Conservation (phyloP, 1,140 invertebrate species). For the Trachelipus rathkii region DNA sequence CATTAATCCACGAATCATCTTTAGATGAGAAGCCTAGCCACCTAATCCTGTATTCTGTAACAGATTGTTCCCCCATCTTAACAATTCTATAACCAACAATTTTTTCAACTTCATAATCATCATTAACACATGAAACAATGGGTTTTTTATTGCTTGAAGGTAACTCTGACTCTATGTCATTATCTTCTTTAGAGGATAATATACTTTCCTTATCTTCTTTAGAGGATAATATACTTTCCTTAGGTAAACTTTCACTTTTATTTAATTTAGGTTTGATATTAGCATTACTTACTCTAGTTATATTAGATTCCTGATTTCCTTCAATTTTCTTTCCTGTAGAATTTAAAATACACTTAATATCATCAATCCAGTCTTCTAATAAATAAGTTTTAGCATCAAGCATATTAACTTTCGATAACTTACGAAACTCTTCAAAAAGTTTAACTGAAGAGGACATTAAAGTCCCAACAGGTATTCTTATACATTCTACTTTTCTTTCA, state of each 20-base stretch:
- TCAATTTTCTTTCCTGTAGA: slow-evolving; percentile 18
- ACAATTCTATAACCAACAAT: slow-evolving; percentile 32
- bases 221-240: neutral
- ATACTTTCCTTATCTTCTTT: too few species aligned
- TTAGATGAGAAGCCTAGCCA: slow-evolving; percentile 30
- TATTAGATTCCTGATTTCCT: neutral
- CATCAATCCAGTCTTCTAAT: slow-evolving; percentile 42
- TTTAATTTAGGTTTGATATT: neutral
- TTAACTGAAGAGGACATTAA: slow-evolving; percentile 44
- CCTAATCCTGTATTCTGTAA: slow-evolving; percentile 29
- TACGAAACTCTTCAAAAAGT: slow-evolving; percentile 37
- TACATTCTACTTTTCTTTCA: slow-evolving; percentile 30
- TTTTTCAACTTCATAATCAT: slow-evolving; percentile 36
- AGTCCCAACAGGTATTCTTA: slow-evolving; percentile 40
- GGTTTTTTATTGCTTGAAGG: neutral
- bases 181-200: neutral
- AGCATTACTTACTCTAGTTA: neutral
- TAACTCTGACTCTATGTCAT: neutral
- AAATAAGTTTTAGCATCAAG: slow-evolving; percentile 41
- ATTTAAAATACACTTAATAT: slow-evolving; percentile 37
- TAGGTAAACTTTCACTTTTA: neutral
- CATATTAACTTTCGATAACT: slow-evolving; percentile 30
- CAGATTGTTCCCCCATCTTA: slow-evolving; percentile 9
- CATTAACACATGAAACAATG: neutral
- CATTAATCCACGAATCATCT: slow-evolving; percentile 36